phyloP scores from a whole-genome alignment of 2,888 invertebrate genomes.

The Dryobotodes eremita region DNA sequence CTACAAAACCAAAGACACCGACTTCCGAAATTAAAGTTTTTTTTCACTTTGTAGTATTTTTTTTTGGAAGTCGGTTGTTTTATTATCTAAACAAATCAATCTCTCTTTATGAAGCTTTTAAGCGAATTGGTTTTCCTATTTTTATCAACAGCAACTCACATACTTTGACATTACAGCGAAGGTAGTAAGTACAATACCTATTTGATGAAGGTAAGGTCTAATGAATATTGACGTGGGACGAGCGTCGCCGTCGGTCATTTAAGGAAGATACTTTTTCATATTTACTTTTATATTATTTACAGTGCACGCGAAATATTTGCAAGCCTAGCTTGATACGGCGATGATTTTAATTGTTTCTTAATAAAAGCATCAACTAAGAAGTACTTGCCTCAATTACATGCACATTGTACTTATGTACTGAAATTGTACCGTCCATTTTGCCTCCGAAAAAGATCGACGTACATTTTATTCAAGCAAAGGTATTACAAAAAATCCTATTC shows the following conservation, averaged over 20 bases:
- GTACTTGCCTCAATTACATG: too few relatives aligned
- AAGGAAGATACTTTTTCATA: not conserved
- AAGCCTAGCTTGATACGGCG: not conserved
- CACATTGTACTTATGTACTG: too few relatives aligned
- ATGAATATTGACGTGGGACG: slow-evolving; percentile 33
- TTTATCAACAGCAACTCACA: not conserved
- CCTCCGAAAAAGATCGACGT: not conserved
- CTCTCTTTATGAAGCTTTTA: not conserved
- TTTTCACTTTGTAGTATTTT: too few relatives aligned
- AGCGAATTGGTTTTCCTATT: not conserved
- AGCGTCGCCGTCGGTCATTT: not conserved
- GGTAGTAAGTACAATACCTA: not conserved
- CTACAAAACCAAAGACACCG: too few relatives aligned
- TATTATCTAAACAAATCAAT: not conserved
- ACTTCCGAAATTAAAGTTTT: too few relatives aligned
- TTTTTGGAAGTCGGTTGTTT: too few relatives aligned
- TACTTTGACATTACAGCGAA: not conserved
- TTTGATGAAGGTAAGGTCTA: slow-evolving; percentile 36
- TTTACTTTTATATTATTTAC: slow-evolving; percentile 7
- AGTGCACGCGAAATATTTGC: not conserved
- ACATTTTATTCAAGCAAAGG: slow-evolving; percentile 32
- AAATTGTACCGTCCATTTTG: slow-evolving; percentile 21
- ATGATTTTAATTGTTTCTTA: not conserved
- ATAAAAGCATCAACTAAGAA: too few relatives aligned
- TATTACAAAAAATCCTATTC: slow-evolving; percentile 20